Percentiles rank a stretch among this genome's conserved stretches.
phyloP scores from a whole-genome alignment of 2,113 vertebrate species.

The Zosterops borbonicus region DNA sequence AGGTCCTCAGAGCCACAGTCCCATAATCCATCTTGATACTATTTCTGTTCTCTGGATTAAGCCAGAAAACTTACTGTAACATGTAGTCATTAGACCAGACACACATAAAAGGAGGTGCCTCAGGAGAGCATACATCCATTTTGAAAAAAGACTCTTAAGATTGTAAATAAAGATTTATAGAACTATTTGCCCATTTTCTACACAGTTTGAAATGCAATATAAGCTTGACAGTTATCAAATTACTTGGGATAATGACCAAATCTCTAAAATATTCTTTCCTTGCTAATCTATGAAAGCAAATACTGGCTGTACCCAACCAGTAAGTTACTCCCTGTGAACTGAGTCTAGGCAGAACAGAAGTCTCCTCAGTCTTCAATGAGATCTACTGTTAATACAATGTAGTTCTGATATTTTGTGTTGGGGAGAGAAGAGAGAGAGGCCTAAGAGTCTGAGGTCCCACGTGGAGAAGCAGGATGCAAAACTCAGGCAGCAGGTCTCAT shows the following conservation, averaged over 20 bases:
- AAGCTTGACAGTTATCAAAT: neutral
- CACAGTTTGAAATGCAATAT: neutral
- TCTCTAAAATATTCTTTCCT: neutral
- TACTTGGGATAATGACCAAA: neutral
- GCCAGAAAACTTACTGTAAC: neutral
- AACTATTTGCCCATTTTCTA: neutral
- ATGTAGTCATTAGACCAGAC: neutral
- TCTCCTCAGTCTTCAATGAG: neutral
- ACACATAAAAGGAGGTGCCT: rapidly evolving
- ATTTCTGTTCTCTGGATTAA: neutral
- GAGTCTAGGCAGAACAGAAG: neutral
- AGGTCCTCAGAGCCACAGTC: neutral
- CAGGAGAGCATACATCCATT: neutral
- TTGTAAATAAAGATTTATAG: neutral
- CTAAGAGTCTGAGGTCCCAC: neutral
- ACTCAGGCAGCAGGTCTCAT: neutral
- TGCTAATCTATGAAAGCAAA: neutral
- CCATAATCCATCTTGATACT: neutral
- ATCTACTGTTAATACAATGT: neutral
- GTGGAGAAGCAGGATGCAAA: neutral
- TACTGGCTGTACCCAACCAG: neutral
- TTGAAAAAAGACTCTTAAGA: neutral
- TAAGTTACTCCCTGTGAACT: neutral
- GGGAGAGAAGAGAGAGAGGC: neutral
- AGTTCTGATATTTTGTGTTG: neutral